Evolutionary conservation across 2,797 vertebrate genomes (phyloP).

Genomic region (Trichosurus vulpecula): DNA sequence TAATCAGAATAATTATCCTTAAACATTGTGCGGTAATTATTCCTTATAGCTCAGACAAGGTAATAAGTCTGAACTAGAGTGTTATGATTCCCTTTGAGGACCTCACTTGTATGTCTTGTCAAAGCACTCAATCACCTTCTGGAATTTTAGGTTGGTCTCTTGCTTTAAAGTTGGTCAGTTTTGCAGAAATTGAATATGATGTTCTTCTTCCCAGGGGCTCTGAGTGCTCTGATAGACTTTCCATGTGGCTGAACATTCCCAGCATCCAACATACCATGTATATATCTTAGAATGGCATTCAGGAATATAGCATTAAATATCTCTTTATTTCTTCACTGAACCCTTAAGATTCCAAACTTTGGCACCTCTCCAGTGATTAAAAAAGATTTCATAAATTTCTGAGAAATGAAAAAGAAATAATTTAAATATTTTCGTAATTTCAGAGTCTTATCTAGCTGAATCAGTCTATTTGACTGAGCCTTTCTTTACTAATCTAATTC

Average conservation of each 20-base stretch:
- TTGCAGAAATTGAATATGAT: constrained; percentile 26
- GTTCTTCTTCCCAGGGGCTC: background rate
- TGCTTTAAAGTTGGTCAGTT: background rate
- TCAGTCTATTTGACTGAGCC: background rate
- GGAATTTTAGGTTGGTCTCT: background rate
- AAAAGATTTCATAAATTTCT: background rate
- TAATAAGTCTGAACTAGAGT: background rate
- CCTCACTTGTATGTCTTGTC: background rate
- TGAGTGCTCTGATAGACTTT: constrained; percentile 14
- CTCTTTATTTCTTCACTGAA: background rate
- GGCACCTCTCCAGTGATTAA: background rate
- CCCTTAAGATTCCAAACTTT: background rate
- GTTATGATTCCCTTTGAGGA: background rate
- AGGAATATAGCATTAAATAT: background rate
- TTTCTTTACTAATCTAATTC: background rate
- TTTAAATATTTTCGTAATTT: background rate
- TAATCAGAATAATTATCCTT: constrained; percentile 60
- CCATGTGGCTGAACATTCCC: background rate
- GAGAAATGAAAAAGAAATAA: background rate
- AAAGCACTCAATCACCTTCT: background rate
- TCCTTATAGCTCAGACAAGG: background rate
- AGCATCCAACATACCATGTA: background rate
- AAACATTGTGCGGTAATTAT: constrained; percentile 25
- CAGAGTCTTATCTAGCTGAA: background rate
- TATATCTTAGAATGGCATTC: background rate